Evolutionary conservation across 2,888 invertebrate species (phyloP).

Genomic region (Cryptophagus acutangulus): DNA sequence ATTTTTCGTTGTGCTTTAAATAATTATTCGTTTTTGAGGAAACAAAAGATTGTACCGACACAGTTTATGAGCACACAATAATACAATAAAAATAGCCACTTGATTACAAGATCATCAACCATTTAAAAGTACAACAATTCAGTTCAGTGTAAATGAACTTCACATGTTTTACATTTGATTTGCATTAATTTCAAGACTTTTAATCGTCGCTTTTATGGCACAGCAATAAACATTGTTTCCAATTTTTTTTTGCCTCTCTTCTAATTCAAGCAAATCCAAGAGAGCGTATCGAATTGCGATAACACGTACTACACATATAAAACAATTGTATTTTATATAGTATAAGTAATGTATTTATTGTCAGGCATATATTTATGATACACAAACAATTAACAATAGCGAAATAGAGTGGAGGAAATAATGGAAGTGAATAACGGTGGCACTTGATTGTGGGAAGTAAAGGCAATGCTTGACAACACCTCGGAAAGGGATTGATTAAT

Average conservation of each 20-base stretch:
- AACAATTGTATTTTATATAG: constrained; percentile 10
- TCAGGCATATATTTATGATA: constrained; percentile 27
- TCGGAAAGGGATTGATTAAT: constrained; percentile 26
- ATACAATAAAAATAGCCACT: too few relatives aligned
- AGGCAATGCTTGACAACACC: constrained; percentile 24
- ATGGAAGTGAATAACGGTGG: constrained; percentile 28
- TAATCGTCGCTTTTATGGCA: constrained; percentile 37
- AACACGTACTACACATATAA: not conserved
- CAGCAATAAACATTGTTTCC: constrained; percentile 27
- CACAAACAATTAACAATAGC: constrained; percentile 31
- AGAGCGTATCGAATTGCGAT: constrained; percentile 27
- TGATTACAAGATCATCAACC: too few relatives aligned
- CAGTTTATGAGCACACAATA: too few relatives aligned
- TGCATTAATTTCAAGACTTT: constrained; percentile 38
- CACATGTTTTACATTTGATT: constrained; percentile 39
- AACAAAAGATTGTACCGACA: too few relatives aligned
- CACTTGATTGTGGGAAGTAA: constrained; percentile 28
- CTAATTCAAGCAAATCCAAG: constrained; percentile 34
- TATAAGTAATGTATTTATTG: constrained; percentile 12
- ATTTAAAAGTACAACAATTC: too few relatives aligned
- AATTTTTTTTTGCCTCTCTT: not conserved
- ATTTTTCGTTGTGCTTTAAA: too few relatives aligned
- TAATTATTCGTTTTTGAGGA: too few relatives aligned
- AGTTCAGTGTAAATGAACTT: constrained; percentile 28
- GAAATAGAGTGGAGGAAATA: constrained; percentile 23